Evolutionary conservation across 2,888 invertebrate genomes (phyloP).

Genomic region (Nemurella pictetii): DNA sequence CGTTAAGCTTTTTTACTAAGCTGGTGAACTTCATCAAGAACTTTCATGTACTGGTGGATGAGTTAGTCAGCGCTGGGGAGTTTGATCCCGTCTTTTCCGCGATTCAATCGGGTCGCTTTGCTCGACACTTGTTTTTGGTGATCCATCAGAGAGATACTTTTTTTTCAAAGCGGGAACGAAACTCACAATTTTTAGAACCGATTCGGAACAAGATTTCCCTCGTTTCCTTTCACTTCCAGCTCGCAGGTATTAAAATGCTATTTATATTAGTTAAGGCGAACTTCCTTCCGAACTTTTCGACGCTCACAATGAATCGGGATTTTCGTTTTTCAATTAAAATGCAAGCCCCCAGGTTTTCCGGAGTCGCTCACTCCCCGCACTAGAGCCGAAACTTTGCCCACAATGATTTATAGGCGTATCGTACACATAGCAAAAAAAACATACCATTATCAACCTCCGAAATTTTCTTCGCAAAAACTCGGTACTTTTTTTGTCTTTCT

Average conservation of each 20-base stretch:
- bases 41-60: neutral
- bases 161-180: too few species aligned
- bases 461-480: too few species aligned
- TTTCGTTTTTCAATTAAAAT: slow-evolving; percentile 10
- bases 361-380: neutral
- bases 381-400: neutral
- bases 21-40: neutral
- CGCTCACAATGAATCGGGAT: neutral
- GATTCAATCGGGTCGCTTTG: neutral
- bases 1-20: neutral
- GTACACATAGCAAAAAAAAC: too few species aligned
- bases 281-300: neutral
- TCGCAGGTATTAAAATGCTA: neutral
- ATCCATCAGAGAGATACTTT: too few species aligned
- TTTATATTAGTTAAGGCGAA: neutral
- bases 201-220: too few species aligned
- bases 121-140: neutral
- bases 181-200: too few species aligned
- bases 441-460: too few species aligned
- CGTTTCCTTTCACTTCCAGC: too few species aligned
- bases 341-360: neutral
- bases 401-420: neutral
- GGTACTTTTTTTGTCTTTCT: too few species aligned
- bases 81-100: neutral
- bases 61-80: neutral